Base-by-base conservation (phyloP, 2,888 invertebrate species). In the Idaea aversata region DNA sequence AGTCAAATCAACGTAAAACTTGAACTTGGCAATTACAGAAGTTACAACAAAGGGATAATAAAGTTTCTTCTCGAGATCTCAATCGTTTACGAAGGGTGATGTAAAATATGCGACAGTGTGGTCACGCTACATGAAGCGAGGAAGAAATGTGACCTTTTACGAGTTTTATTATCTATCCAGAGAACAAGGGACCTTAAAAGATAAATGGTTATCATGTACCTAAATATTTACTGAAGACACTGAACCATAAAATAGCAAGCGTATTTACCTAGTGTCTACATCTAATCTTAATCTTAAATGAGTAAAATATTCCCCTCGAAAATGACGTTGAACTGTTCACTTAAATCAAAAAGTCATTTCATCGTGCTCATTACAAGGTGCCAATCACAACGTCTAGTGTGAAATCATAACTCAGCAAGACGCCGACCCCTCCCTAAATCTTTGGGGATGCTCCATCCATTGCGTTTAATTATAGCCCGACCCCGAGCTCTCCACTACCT, bases 351-450 rank as follows among this genome's bases (percentile, higher is more conserved):
- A 87, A 85, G 83, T 83, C 84, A 77, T 85, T 83, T 83, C 85
- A 84, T 77, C 75, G 72, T 75, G 77, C 84, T 88, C 87, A 90
- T 90, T 89, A 89, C 84, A 73, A 77, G 79, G 77, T 89, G 90
- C 90, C 91, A 91, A 92, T 91, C 91, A 91, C 87, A 80, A 79
- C 84, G 83, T 79, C 81, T 83, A 77, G 88, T 84, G 88, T 81
- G 89, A 90, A 91, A 91, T 92, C 91, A 92, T 92, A 92, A 92
- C 91, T 92, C 92, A 92, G 86, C 86, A 79, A 85, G 86, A 88
- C 91, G 87, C 90, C 85, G 83, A 84, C 91, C 88, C 86, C 89
- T 85, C 83, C 81, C 85, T 90, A 88, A 91, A 91, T 91, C 92
- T 91, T 90, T 81, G 79, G 88, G 88, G 89, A 88, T 87, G 88